Base-by-base conservation (phyloP, 1,140 invertebrate genomes). In the Zaprionus vittiger region DNA sequence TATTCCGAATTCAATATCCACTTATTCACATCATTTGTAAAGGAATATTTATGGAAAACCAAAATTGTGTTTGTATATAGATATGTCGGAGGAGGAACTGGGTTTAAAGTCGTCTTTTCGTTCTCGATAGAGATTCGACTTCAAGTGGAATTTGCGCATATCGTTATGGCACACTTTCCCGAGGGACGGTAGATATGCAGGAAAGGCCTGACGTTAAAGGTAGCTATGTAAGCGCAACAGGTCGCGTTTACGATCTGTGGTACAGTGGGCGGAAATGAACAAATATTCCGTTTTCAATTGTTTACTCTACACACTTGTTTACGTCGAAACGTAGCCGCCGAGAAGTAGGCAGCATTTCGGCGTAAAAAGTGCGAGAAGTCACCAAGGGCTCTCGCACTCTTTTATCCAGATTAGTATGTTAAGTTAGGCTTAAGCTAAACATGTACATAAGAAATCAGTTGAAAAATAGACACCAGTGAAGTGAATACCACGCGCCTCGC, bases 91-190 rank as follows among this genome's bases (percentile, higher is more conserved):
- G 20, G 5, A 14, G 12, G 20, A 52, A 52, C 47, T 52, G 9
- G 1, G 11, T 52, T 52, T n/a, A 1, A 6, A 41, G 5, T n/a
- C 11, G 47, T 52, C 5, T 52, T 24, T 11, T 12, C 11, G 47
- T 52, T 52, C 20, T 12, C 17, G 47, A 22, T 14, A 12, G 11
- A 26, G 17, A 57, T 74, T 52, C 47, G 20, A 52, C 0, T 22
- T 24, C 20, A 22, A 44, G 63, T 75, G 67, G 54, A 64, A 71
- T 52, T 78, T 65, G 65, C 61, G 78, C 74, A 80, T 77, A 64
- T 64, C 31, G 73, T 80, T 73, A 65, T 56, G 59, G 54, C 56
- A 73, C 68, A 79, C 44, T 77, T 77, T 70, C 52, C 66, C 62
- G 31, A 63, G 67, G 22, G 34, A 44, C 60, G 56, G 22, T 55